phyloP scores from a whole-genome alignment of 2,888 invertebrate genomes.

The Clostera curtula region DNA sequence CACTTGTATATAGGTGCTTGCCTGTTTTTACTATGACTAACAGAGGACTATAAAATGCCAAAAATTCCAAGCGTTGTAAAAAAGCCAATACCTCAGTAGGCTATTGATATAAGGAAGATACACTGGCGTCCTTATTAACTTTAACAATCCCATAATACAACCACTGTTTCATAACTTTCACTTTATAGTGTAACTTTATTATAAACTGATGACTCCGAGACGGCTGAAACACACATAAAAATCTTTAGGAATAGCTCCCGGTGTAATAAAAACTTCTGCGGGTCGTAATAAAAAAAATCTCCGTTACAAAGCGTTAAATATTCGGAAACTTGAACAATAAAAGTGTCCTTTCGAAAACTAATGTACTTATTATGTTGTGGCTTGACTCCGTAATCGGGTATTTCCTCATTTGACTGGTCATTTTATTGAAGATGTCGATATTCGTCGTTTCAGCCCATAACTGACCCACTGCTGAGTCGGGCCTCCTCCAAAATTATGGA shows the following conservation, averaged over 20 bases:
- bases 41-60: too few species aligned
- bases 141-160: constrained; percentile 17
- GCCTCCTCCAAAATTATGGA: too few species aligned
- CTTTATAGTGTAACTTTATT: constrained; percentile 36
- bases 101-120: background rate
- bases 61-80: too few species aligned
- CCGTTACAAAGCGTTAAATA: constrained; percentile 52
- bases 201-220: constrained; percentile 46
- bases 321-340: constrained; percentile 57
- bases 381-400: constrained; percentile 8
- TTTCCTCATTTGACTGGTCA: too few species aligned
- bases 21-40: too few species aligned
- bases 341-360: constrained; percentile 36
- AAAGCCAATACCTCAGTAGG: too few species aligned
- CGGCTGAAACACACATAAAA: constrained; percentile 53
- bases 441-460: too few species aligned
- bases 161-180: constrained; percentile 23
- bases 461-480: too few species aligned
- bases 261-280: constrained; percentile 58
- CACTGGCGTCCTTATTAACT: constrained; percentile 13
- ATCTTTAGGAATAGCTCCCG: constrained; percentile 50
- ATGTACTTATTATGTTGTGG: constrained; percentile 26
- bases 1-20: too few species aligned
- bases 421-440: too few species aligned
- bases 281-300: constrained; percentile 56